Conservation (phyloP, 2,888 invertebrate species). For the Sesia bembeciformis region DNA sequence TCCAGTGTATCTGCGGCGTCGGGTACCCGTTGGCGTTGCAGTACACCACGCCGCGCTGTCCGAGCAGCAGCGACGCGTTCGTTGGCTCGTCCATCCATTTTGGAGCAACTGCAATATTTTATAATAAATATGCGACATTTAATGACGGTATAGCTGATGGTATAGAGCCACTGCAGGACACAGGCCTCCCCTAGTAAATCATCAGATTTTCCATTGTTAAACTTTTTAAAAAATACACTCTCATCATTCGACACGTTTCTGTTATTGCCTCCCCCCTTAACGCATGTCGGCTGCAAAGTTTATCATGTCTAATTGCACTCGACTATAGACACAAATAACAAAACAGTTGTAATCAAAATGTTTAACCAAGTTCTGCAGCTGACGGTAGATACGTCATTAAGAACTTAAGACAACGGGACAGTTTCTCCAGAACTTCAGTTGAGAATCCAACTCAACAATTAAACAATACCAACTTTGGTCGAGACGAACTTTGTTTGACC, state of each 20-base stretch:
- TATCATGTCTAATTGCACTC: too few relatives aligned
- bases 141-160: too few relatives aligned
- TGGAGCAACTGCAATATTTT: constrained; percentile 77
- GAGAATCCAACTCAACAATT: neutral
- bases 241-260: too few relatives aligned
- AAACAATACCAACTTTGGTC: neutral
- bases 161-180: too few relatives aligned
- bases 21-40: constrained; percentile 89
- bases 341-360: too few relatives aligned
- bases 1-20: constrained; percentile 82
- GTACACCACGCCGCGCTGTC: constrained; percentile 80
- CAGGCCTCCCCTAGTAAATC: too few relatives aligned
- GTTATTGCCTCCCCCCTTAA: too few relatives aligned
- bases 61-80: constrained; percentile 81
- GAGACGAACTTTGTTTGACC: neutral
- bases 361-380: neutral
- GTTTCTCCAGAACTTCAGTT: neutral
- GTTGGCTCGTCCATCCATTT: constrained; percentile 84
- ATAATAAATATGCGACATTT: too few relatives aligned
- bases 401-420: neutral
- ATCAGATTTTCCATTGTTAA: too few relatives aligned
- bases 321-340: too few relatives aligned
- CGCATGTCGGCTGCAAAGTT: too few relatives aligned
- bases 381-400: neutral
- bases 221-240: too few relatives aligned